These are phyloP conservation scores for Cynodonichthys magdalenae DNA, from an alignment of 2,797 vertebrate species.

Conservation along the genomic window DNA sequence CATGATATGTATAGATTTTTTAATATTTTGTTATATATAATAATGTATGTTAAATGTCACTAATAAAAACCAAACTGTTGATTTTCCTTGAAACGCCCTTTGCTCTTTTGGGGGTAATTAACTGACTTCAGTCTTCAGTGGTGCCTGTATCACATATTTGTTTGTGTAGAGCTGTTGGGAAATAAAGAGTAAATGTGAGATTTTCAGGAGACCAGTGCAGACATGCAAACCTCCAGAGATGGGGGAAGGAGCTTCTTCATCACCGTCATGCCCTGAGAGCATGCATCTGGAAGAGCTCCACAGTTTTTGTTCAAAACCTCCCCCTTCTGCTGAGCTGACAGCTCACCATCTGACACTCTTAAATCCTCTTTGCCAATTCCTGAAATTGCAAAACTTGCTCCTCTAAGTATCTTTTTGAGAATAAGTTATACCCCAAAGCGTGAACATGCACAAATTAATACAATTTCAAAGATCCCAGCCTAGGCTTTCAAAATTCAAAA, in stretches of 20 bases:
- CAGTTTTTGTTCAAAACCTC: conserved; percentile 4
- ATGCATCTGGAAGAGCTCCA: conserved; percentile 34
- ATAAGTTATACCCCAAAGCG: conserved; percentile 10
- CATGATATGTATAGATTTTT: no score
- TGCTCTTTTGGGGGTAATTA: no score
- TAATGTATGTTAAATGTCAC: no score
- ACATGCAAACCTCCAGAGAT: conserved; percentile 28
- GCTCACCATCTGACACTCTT: conserved; percentile 23
- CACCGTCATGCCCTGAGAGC: conserved; percentile 18
- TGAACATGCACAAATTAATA: conserved; percentile 15
- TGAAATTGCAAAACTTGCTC: conserved; percentile 22
- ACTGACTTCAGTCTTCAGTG: neutral
- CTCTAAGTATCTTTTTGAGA: conserved; percentile 9
- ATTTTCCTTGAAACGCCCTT: no score
- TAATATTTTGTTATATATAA: no score
- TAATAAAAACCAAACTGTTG: no score
- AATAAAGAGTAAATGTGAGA: conserved; percentile 28
- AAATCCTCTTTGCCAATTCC: conserved; percentile 23
- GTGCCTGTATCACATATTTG: neutral
- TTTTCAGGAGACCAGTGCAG: conserved; percentile 4
- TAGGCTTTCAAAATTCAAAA: neutral
- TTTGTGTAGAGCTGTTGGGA: conserved; percentile 16
- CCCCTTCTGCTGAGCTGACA: conserved; percentile 4
- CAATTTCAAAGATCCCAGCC: neutral
- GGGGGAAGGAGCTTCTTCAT: conserved; percentile 2